Evolutionary conservation across 2,888 invertebrate genomes (phyloP).

Genomic region (Allacma fusca): DNA sequence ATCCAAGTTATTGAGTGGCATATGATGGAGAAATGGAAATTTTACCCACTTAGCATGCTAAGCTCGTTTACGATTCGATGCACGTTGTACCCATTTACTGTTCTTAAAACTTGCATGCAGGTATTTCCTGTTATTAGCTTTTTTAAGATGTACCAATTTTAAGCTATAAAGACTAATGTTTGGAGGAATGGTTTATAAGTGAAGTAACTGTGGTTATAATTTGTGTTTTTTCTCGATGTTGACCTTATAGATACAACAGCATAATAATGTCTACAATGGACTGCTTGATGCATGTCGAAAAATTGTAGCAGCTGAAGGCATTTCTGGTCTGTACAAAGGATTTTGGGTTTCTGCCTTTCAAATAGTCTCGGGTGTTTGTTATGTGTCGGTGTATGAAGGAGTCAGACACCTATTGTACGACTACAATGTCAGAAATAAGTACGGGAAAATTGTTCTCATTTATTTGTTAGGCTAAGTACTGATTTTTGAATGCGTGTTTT

Average conservation of each 20-base stretch:
- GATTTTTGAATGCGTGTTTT: no score
- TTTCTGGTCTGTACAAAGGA: constrained; percentile 87
- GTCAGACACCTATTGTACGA: constrained; percentile 81
- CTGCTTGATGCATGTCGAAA: constrained; percentile 89
- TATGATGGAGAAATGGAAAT: constrained; percentile 99
- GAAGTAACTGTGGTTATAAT: constrained; percentile 80
- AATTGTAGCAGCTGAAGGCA: constrained; percentile 84
- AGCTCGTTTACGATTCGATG: no score
- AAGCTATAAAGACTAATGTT: constrained; percentile 91
- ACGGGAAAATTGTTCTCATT: no score
- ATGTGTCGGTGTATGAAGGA: constrained; percentile 93
- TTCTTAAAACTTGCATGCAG: no score
- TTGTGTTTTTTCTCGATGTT: background rate
- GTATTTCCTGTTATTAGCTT: constrained; percentile 91
- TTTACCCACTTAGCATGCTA: no score
- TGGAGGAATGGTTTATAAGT: constrained; percentile 94
- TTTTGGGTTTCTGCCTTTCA: constrained; percentile 95
- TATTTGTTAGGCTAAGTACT: no score
- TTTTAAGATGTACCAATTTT: constrained; percentile 87
- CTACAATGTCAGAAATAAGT: constrained; percentile 69
- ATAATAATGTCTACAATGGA: constrained; percentile 64
- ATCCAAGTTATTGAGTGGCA: constrained; percentile 82
- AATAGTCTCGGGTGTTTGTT: constrained; percentile 85
- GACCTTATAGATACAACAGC: constrained; percentile 61
- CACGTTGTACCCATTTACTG: no score